phyloP scores from a whole-genome alignment of 2,888 invertebrate species.

The Unio delphinus region DNA sequence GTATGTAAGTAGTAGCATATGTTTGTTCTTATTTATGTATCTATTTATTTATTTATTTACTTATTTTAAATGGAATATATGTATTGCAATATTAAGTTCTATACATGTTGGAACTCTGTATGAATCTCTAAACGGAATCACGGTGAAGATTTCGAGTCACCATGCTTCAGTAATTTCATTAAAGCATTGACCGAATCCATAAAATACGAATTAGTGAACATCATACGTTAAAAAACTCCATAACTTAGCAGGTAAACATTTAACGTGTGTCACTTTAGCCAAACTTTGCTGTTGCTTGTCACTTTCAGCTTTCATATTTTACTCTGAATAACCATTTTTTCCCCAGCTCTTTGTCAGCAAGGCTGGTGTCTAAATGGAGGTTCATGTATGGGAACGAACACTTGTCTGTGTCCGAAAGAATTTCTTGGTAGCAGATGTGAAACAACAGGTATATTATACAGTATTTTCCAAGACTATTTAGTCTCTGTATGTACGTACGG shows the following conservation, averaged over 20 bases:
- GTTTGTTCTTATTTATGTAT: background rate
- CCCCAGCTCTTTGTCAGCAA: constrained; percentile 28
- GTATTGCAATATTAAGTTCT: background rate
- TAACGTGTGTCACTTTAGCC: no score
- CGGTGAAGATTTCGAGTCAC: no score
- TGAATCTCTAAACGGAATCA: background rate
- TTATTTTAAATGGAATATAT: background rate
- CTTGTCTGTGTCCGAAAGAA: constrained; percentile 32
- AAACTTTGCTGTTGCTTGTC: background rate
- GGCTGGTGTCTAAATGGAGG: constrained; percentile 41
- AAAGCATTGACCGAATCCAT: no score
- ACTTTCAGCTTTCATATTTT: background rate
- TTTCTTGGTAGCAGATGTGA: constrained; percentile 37
- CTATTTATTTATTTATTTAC: background rate
- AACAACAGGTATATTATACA: constrained; percentile 16
- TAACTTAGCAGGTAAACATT: no score
- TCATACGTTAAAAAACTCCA: no score
- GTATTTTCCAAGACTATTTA: no score
- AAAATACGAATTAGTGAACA: no score
- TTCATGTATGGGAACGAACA: constrained; percentile 36
- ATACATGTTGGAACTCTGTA: no score
- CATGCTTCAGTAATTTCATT: no score
- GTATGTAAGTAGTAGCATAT: constrained; percentile 19
- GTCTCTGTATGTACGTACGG: no score
- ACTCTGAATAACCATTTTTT: no score